Conservation (phyloP, 2,113 vertebrate species). For the Phylloscopus trochilus region DNA sequence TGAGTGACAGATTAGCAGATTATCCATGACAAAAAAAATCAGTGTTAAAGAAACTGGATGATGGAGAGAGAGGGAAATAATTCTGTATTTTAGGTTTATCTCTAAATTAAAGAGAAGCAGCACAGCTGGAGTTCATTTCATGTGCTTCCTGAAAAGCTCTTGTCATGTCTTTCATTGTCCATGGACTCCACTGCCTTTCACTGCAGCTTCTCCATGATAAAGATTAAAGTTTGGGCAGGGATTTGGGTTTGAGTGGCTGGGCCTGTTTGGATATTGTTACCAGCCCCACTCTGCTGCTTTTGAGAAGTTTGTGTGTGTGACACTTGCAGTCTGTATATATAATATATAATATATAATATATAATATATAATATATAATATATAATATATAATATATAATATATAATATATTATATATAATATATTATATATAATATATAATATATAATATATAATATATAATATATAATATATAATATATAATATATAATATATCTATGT, state of each 20-base stretch:
- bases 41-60: neutral
- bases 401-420: no score
- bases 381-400: no score
- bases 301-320: neutral
- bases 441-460: no score
- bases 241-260: neutral
- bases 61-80: neutral
- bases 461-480: no score
- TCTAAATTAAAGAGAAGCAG: neutral
- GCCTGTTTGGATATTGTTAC: neutral
- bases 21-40: neutral
- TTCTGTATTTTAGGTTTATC: neutral
- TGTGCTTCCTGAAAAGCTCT: neutral
- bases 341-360: neutral
- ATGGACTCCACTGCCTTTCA: neutral
- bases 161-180: neutral
- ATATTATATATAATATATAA: no score
- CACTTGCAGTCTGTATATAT: rapidly evolving
- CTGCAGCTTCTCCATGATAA: neutral
- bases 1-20: neutral
- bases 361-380: no score
- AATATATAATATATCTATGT: no score
- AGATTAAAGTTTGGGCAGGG: neutral
- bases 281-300: neutral
- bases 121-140: neutral